Evolutionary conservation across 2,113 vertebrate genomes (phyloP).

Genomic region (Apteryx mantelli): DNA sequence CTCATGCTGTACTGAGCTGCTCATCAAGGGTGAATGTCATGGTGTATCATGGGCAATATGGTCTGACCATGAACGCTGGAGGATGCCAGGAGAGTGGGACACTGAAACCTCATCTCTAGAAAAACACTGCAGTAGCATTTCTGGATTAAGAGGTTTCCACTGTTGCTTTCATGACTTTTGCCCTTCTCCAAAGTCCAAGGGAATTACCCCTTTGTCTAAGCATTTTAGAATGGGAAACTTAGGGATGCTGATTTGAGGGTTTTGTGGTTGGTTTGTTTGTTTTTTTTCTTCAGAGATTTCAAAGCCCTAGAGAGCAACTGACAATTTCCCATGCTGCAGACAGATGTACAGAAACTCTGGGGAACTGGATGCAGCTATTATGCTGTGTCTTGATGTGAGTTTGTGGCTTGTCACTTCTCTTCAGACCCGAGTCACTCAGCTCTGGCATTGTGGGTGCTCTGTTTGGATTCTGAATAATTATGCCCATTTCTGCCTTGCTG

Average conservation of each 20-base stretch:
- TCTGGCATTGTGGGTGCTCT: background rate
- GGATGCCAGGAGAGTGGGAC: background rate
- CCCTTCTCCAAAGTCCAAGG: background rate
- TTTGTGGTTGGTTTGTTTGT: accelerated
- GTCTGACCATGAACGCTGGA: background rate
- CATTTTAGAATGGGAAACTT: background rate
- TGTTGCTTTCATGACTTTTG: background rate
- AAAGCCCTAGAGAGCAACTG: background rate
- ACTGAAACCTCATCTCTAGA: background rate
- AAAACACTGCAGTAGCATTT: accelerated
- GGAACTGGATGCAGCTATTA: background rate
- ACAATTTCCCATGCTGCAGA: background rate
- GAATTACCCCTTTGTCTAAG: background rate
- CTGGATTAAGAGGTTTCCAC: background rate
- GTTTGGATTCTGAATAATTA: accelerated
- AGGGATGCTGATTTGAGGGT: background rate
- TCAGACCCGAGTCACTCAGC: background rate
- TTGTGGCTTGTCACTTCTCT: background rate
- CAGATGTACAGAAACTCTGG: background rate
- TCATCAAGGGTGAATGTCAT: background rate
- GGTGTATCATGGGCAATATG: background rate
- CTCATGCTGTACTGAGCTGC: accelerated
- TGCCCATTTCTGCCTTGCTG: background rate
- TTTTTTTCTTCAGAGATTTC: background rate
- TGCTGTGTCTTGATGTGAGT: background rate